These are phyloP conservation scores for Galago senegalensis DNA, from an alignment of 2,797 vertebrate genomes.

Conservation along the genomic window DNA sequence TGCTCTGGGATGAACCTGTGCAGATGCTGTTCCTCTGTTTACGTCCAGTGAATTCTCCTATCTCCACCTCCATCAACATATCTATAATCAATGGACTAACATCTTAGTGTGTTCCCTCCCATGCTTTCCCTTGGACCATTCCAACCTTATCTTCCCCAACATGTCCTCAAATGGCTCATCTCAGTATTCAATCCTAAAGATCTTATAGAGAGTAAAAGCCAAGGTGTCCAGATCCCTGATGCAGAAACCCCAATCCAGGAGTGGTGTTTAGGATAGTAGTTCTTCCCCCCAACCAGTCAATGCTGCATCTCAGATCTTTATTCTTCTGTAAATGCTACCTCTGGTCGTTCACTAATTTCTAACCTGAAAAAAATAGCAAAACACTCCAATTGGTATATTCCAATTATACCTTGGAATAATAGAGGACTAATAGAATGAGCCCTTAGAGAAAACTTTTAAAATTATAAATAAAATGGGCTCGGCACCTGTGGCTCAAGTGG, in stretches of 20 bases:
- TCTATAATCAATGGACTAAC: background rate
- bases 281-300: background rate
- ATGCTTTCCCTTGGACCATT: background rate
- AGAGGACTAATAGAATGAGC: background rate
- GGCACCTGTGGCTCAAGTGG: no score
- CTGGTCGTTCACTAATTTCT: background rate
- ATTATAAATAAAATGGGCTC: background rate
- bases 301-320: background rate
- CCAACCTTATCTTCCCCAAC: background rate
- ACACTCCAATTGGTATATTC: background rate
- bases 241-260: background rate
- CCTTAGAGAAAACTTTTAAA: background rate
- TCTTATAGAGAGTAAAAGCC: background rate
- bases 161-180: background rate
- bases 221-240: background rate
- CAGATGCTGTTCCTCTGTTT: background rate
- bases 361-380: conserved; percentile 11
- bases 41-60: background rate
- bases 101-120: background rate
- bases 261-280: background rate
- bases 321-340: background rate
- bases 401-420: background rate
- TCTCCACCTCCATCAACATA: background rate
- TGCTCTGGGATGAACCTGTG: background rate
- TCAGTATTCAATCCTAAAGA: background rate